Conservation (phyloP, 2,113 vertebrate genomes). For the Verasper variegatus region DNA sequence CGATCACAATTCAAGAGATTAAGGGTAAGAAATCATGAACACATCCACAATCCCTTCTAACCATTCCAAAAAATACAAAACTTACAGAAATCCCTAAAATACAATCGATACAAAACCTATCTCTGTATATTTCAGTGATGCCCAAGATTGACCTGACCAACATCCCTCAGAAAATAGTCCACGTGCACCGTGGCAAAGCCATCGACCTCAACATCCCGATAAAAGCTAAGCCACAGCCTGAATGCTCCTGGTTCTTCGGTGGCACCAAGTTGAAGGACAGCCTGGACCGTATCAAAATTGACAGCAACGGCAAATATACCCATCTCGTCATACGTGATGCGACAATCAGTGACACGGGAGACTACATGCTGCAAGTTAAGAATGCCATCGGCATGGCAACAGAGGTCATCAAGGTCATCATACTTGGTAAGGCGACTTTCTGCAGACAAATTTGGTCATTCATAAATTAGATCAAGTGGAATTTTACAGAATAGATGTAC, state of each 20-base stretch:
- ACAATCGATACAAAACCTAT: neutral
- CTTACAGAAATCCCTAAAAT: neutral
- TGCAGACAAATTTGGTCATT: neutral
- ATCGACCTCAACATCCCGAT: constrained; percentile 93
- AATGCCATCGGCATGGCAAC: constrained; percentile 88
- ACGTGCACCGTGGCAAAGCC: constrained; percentile 90
- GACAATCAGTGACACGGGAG: constrained; percentile 93
- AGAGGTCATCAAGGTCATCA: constrained; percentile 93
- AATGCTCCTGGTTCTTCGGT: constrained; percentile 91
- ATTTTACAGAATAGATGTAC: neutral
- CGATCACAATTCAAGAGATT: constrained; percentile 91
- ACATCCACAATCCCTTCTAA: neutral
- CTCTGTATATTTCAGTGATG: constrained; percentile 80
- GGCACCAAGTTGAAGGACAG: constrained; percentile 91
- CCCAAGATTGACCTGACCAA: constrained; percentile 92
- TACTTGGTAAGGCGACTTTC: constrained; percentile 89
- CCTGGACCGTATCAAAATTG: constrained; percentile 92
- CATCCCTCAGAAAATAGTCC: constrained; percentile 94
- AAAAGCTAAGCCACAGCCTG: constrained; percentile 88
- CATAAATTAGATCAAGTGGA: neutral
- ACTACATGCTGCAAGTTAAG: constrained; percentile 92
- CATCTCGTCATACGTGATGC: constrained; percentile 93
- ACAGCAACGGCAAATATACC: constrained; percentile 86
- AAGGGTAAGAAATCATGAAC: constrained; percentile 83
- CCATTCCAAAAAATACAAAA: neutral